These are phyloP conservation scores for Ptilodon capucinus DNA, from an alignment of 2,888 invertebrate genomes.

Conservation along the genomic window DNA sequence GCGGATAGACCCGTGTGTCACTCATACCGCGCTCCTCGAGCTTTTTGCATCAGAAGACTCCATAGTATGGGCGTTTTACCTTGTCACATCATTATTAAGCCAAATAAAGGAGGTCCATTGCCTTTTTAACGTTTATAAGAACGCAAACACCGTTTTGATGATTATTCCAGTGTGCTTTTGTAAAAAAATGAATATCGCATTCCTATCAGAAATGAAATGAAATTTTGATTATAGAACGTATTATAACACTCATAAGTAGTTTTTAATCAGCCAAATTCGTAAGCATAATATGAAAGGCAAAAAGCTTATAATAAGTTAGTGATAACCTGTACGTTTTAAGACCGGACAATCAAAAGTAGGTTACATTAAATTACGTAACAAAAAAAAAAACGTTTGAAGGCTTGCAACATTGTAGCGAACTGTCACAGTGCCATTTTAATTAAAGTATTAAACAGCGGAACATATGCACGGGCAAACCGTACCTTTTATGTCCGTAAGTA, in stretches of 20 bases:
- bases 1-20: constrained; percentile 63
- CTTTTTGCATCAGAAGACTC: constrained; percentile 39
- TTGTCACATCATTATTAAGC: constrained; percentile 44
- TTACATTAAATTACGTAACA: constrained; percentile 1
- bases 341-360: background rate
- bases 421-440: constrained; percentile 36
- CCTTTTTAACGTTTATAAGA: constrained; percentile 2
- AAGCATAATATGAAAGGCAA: background rate
- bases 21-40: constrained; percentile 52
- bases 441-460: constrained; percentile 16
- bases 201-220: background rate
- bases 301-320: background rate
- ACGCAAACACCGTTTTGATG: background rate
- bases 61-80: constrained; percentile 32
- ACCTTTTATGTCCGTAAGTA: constrained; percentile 30
- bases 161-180: background rate
- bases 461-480: constrained; percentile 15
- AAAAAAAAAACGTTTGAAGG: background rate
- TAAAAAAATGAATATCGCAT: background rate
- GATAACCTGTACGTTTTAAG: background rate
- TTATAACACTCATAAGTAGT: too few species aligned
- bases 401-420: constrained; percentile 12
- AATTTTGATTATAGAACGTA: too few species aligned
- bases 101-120: constrained; percentile 6
- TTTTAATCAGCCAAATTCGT: too few species aligned